These are phyloP conservation scores for Diceros bicornis DNA, from an alignment of 2,797 vertebrate species.

Conservation along the genomic window DNA sequence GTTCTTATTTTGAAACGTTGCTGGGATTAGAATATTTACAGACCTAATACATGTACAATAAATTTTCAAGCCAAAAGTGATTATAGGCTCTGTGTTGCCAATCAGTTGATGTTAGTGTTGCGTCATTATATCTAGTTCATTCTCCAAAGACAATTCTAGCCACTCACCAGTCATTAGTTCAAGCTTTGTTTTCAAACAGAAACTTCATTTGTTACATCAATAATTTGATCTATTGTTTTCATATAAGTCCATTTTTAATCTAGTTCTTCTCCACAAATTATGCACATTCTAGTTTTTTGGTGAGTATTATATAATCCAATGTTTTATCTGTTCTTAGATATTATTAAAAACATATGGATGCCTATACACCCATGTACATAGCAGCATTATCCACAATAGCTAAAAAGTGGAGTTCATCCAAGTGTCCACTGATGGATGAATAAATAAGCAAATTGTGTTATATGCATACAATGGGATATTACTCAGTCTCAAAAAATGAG, in stretches of 20 bases:
- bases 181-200: background rate
- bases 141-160: background rate
- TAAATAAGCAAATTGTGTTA: background rate
- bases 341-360: background rate
- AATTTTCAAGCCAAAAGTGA: conserved; percentile 1
- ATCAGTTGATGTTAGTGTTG: background rate
- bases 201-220: background rate
- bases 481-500: background rate
- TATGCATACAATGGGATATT: background rate
- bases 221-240: background rate
- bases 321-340: background rate
- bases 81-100: background rate
- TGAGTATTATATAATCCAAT: background rate
- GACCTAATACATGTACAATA: background rate
- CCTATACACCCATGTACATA: background rate
- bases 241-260: background rate
- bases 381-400: background rate
- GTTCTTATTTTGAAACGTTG: background rate
- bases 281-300: background rate
- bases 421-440: background rate
- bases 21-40: background rate
- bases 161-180: background rate
- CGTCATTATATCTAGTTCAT: conserved; percentile 13
- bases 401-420: background rate
- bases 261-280: background rate